phyloP scores from a whole-genome alignment of 2,888 invertebrate species.

The Drosophila pseudotakahashii region DNA sequence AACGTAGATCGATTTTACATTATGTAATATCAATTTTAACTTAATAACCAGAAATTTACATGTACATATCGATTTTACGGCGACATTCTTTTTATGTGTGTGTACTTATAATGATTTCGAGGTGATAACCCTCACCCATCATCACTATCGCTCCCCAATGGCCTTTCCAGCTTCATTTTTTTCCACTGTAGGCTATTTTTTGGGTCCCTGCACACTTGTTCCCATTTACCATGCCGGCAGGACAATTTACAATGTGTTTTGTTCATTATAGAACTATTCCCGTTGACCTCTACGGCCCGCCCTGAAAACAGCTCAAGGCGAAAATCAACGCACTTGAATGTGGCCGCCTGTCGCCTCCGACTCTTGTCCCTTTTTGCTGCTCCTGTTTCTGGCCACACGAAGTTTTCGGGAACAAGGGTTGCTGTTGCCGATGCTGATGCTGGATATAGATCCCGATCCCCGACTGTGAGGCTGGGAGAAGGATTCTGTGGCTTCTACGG shows the following conservation, averaged over 20 bases:
- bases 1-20: too few species aligned
- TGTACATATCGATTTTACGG: too few species aligned
- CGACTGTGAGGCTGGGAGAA: conserved; percentile 36
- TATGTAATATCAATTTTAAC: too few species aligned
- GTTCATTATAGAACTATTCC: conserved; percentile 77
- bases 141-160: background rate
- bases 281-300: conserved; percentile 67
- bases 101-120: too few species aligned
- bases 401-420: conserved; percentile 63
- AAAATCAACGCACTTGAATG: conserved; percentile 65
- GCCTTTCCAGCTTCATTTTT: background rate
- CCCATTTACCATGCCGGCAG: conserved; percentile 69
- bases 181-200: conserved; percentile 43
- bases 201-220: conserved; percentile 59
- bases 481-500: conserved; percentile 64
- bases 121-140: too few species aligned
- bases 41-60: too few species aligned
- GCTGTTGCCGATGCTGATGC: background rate
- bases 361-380: conserved; percentile 8
- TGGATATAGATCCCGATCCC: conserved; percentile 12
- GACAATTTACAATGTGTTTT: conserved; percentile 81
- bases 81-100: too few species aligned
- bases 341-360: conserved; percentile 67
- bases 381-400: conserved; percentile 46
- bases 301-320: conserved; percentile 60